These are phyloP conservation scores for Darevskia nairensis DNA, from an alignment of 2,797 vertebrate genomes.

Conservation along the genomic window DNA sequence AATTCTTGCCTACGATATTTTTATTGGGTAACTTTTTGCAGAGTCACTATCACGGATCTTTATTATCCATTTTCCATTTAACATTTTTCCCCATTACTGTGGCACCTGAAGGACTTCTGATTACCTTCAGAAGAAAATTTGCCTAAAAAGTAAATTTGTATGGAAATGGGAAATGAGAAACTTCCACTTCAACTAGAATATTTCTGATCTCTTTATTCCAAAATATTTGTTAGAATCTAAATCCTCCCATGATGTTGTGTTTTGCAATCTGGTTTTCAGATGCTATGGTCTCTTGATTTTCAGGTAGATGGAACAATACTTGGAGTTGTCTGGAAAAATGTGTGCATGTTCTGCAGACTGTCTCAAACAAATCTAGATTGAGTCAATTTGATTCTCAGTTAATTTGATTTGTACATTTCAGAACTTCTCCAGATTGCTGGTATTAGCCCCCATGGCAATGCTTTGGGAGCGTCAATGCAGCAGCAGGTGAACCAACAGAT, in stretches of 20 bases:
- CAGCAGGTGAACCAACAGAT: conserved; percentile 93
- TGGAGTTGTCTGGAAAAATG: background rate
- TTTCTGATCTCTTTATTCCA: background rate
- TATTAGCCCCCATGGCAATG: conserved; percentile 95
- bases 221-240: background rate
- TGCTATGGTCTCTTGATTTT: background rate
- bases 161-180: background rate
- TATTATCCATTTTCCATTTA: background rate
- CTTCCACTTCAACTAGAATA: background rate
- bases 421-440: conserved; percentile 97
- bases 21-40: background rate
- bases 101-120: background rate
- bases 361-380: background rate
- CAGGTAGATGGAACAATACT: background rate
- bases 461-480: conserved; percentile 95
- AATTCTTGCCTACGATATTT: background rate
- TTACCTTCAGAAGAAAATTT: background rate
- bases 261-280: background rate
- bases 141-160: background rate
- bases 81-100: background rate
- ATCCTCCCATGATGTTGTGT: background rate
- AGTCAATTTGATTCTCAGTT: conserved; percentile 35
- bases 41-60: background rate
- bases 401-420: conserved; percentile 63
- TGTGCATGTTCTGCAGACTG: background rate